Evolutionary conservation across 1,140 invertebrate genomes (phyloP).

Genomic region (Heliothis subflexa): DNA sequence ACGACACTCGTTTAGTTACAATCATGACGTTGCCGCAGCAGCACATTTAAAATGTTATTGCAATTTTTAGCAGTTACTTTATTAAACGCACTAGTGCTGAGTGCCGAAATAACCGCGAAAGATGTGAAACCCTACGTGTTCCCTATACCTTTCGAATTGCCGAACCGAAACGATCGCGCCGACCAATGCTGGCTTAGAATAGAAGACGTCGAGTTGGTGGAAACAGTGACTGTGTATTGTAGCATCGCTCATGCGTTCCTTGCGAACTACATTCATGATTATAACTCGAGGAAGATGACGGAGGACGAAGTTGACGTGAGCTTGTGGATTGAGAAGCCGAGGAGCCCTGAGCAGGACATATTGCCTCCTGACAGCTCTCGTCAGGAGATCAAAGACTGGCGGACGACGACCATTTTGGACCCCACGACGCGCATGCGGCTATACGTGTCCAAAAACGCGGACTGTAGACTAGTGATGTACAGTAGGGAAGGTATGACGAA

Average conservation of each 20-base stretch:
- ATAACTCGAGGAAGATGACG: constrained; percentile 74
- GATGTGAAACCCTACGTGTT: constrained; percentile 65
- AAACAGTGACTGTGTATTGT: constrained; percentile 72
- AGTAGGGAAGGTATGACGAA: constrained; percentile 76
- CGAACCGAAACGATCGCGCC: constrained; percentile 75
- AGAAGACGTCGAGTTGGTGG: constrained; percentile 72
- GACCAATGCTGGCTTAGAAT: constrained; percentile 80
- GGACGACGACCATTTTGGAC: constrained; percentile 71
- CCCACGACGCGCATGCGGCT: constrained; percentile 69
- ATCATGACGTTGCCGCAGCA: constrained; percentile 71
- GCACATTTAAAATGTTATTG: constrained; percentile 82
- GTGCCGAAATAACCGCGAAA: constrained; percentile 53
- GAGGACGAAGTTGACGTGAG: constrained; percentile 75
- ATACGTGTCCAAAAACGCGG: constrained; percentile 71
- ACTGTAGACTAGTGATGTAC: constrained; percentile 77
- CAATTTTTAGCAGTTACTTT: constrained; percentile 56
- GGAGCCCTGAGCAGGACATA: constrained; percentile 49
- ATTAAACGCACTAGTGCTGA: constrained; percentile 55
- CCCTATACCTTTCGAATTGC: constrained; percentile 75
- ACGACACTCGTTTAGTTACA: constrained; percentile 71
- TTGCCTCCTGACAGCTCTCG: constrained; percentile 51
- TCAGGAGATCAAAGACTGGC: constrained; percentile 71
- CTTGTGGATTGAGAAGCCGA: constrained; percentile 70
- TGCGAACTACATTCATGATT: constrained; percentile 68
- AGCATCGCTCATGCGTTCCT: constrained; percentile 72